phyloP scores from a whole-genome alignment of 2,797 vertebrate species.

The Sebastes diploproa region DNA sequence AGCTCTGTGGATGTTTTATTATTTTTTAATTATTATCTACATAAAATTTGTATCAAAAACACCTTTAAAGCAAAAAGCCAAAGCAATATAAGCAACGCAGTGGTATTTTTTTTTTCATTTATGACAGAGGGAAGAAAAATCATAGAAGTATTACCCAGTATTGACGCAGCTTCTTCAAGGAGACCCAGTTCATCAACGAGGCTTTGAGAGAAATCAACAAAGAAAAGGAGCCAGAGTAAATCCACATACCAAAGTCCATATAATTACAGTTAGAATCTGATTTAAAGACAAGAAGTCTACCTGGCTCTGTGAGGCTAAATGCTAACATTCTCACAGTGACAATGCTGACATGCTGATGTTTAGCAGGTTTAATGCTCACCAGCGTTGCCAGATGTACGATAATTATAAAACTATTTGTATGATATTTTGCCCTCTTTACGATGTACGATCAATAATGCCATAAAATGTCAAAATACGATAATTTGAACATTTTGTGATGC shows the following conservation, averaged over 20 bases:
- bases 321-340: not conserved
- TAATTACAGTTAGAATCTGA: not conserved
- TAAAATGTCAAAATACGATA: no score
- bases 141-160: conserved; percentile 72
- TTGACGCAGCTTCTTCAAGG: conserved; percentile 84
- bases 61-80: not conserved
- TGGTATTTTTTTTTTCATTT: not conserved
- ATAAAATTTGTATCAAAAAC: no score
- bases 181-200: conserved; percentile 80
- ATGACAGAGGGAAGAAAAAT: not conserved
- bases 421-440: no score
- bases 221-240: not conserved
- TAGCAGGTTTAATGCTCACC: not conserved
- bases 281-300: not conserved
- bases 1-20: no score
- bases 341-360: not conserved
- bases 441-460: no score
- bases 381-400: no score
- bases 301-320: not conserved
- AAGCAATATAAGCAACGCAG: not conserved
- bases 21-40: no score
- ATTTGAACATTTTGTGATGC: no score
- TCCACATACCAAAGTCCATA: not conserved
- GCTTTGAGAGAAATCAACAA: conserved; percentile 47
- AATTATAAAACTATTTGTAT: no score